Percentiles rank a stretch among this genome's conserved stretches.
phyloP scores from a whole-genome alignment of 2,797 vertebrate species.

The Pangasius macronema region DNA sequence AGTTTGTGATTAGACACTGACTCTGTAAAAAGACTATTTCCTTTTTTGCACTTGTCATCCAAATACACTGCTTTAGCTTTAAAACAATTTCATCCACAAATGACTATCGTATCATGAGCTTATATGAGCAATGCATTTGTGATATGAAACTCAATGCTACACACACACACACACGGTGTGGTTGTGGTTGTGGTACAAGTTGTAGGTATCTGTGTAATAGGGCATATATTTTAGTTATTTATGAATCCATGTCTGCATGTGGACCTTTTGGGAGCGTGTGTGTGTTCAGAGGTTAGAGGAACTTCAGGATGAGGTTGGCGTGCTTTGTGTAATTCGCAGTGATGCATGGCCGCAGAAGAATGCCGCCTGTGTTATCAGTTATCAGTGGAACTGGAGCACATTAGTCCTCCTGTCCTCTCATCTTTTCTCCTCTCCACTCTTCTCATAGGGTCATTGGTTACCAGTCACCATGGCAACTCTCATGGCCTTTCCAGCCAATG shows the following conservation, averaged over 20 bases:
- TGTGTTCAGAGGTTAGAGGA: slow-evolving; percentile 16
- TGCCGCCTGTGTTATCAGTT: slow-evolving; percentile 32
- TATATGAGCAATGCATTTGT: background rate
- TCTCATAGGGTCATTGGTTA: slow-evolving; percentile 21
- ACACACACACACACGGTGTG: too few relatives aligned
- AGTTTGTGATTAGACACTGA: slow-evolving; percentile 27
- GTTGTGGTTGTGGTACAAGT: background rate
- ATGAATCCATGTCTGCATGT: background rate
- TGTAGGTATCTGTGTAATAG: background rate
- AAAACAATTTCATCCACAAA: slow-evolving; percentile 14
- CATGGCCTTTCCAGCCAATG: slow-evolving; percentile 5
- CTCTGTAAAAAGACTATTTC: background rate
- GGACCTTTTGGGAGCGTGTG: background rate
- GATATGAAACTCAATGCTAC: too few relatives aligned
- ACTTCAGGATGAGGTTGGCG: slow-evolving; percentile 26
- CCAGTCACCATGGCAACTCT: slow-evolving; percentile 37
- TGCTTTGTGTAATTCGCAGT: slow-evolving; percentile 39
- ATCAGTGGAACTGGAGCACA: slow-evolving; percentile 58
- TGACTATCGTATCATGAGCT: background rate
- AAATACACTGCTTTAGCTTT: slow-evolving; percentile 34
- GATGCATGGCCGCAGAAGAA: slow-evolving; percentile 39
- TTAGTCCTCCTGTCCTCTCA: slow-evolving; percentile 39
- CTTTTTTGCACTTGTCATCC: background rate
- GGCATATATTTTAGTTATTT: background rate
- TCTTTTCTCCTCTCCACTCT: background rate